Percentiles rank a stretch among this genome's conserved stretches.
phyloP scores from a whole-genome alignment of 2,797 vertebrate genomes.

The Artibeus jamaicensis region DNA sequence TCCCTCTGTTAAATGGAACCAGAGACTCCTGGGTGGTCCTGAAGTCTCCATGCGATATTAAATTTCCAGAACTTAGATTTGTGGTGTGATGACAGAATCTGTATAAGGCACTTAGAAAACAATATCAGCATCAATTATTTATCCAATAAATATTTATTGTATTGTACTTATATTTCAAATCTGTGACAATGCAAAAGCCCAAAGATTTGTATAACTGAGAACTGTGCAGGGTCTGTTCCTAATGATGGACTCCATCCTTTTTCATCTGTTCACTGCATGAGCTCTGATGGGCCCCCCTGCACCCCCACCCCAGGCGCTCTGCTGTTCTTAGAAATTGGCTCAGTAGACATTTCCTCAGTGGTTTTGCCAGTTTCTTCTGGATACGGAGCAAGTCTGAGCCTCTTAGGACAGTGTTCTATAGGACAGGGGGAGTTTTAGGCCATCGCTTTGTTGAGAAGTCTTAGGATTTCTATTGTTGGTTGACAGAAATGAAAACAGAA shows the following conservation, averaged over 20 bases:
- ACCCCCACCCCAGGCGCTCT: not conserved
- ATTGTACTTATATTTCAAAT: not conserved
- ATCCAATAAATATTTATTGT: slow-evolving; percentile 63
- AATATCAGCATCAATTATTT: not conserved
- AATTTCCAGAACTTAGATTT: not conserved
- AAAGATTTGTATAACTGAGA: not conserved
- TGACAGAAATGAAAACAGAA: not conserved
- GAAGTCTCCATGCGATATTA: not conserved
- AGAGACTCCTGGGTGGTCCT: not conserved
- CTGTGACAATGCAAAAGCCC: not conserved
- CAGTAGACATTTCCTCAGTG: not conserved
- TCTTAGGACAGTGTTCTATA: not conserved
- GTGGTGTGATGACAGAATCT: not conserved
- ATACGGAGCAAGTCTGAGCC: not conserved
- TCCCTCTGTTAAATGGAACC: slow-evolving; percentile 4
- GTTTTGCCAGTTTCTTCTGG: not conserved
- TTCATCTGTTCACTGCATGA: not conserved
- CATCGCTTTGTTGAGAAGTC: not conserved
- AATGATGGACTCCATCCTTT: not conserved
- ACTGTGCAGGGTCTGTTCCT: not conserved
- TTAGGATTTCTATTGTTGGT: not conserved
- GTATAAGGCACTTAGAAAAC: not conserved
- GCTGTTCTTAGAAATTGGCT: not conserved
- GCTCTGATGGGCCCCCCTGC: not conserved
- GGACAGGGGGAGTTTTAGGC: not conserved